phyloP scores from a whole-genome alignment of 1,140 invertebrate genomes.

The Diploscapter pachys region DNA sequence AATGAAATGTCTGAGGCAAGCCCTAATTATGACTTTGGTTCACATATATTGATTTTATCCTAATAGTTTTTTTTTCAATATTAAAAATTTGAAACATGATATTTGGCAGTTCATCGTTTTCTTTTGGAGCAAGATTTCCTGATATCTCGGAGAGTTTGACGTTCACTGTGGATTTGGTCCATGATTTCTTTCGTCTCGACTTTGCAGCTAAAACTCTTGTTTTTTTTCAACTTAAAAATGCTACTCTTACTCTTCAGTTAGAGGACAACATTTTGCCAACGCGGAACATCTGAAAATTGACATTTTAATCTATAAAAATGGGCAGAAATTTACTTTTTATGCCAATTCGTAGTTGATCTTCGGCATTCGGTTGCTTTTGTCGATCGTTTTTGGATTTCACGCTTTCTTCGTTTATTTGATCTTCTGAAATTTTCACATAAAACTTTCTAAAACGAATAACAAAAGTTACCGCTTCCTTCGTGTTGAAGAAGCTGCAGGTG shows the following conservation, averaged over 20 bases:
- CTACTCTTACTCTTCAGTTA: slow-evolving; percentile 26
- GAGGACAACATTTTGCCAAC: slow-evolving; percentile 27
- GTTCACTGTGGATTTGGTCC: slow-evolving; percentile 26
- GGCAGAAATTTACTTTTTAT: slow-evolving; percentile 8
- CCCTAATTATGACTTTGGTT: too few relatives aligned
- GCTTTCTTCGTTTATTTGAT: background rate
- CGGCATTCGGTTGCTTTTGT: slow-evolving; percentile 12
- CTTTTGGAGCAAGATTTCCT: too few relatives aligned
- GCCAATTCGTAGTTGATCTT: slow-evolving; percentile 18
- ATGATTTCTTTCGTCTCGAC: slow-evolving; percentile 25
- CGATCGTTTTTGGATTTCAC: background rate
- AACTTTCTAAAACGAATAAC: background rate
- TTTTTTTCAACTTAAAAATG: background rate
- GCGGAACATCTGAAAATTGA: slow-evolving; percentile 5
- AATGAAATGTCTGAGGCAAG: too few relatives aligned
- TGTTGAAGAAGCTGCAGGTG: background rate
- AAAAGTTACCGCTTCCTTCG: background rate
- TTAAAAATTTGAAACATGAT: too few relatives aligned
- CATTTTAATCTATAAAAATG: too few relatives aligned
- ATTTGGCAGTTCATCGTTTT: too few relatives aligned
- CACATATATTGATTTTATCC: too few relatives aligned
- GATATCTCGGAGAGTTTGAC: slow-evolving; percentile 20
- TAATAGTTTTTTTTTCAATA: too few relatives aligned
- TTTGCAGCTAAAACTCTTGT: slow-evolving; percentile 28
- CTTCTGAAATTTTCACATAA: background rate